Base-by-base conservation (phyloP, 2,797 vertebrate species). In the Phrynocephalus forsythii region DNA sequence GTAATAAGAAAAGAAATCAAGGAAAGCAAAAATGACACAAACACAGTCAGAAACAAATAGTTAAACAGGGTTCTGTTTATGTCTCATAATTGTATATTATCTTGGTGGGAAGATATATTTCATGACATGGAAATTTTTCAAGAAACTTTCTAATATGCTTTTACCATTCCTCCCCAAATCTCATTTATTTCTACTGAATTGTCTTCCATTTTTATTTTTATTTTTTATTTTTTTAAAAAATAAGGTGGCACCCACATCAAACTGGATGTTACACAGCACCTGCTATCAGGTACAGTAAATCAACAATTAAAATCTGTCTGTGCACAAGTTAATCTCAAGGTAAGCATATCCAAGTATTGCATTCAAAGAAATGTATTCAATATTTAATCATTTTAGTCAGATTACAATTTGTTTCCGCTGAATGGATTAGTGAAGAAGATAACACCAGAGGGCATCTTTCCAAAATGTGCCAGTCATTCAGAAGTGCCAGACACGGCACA, bases 381-480 rank as follows among this genome's bases (percentile, higher is more conserved):
- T 75, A 44, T 75, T 38, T 44, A 20, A 75, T 75, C 72, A 56
- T 56, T 69, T 71, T 30, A 83, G 18, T 5, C 11, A 56, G 50
- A 52, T 44, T 60, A n/a, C 15, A 79, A 24, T 79, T 50, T 79
- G 28, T 5, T 71, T 52, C 22, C 11, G 24, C 7, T 8, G 5
- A 84, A 30, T 60, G 30, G 50, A 26, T 30, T 28, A 63, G 26
- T 44, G 48, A 22, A n/a, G 15, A 60, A 71, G 8, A 86, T 5
- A 86, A 79, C 60, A 80, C 68, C 33, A 38, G 33, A 72, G 8
- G 67, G 68, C 48, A 80, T 60, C 80, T 86, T 79, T 9, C 80
- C n/a, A 80, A 86, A 56, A 44, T 79, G 68, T 80, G 68, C 15
- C 67, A 86, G 16, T 18, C 30, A 86, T 63, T 80, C 78, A 44